phyloP scores from a whole-genome alignment of 2,797 vertebrate species.

The Oryzias dopingdopingensis region DNA sequence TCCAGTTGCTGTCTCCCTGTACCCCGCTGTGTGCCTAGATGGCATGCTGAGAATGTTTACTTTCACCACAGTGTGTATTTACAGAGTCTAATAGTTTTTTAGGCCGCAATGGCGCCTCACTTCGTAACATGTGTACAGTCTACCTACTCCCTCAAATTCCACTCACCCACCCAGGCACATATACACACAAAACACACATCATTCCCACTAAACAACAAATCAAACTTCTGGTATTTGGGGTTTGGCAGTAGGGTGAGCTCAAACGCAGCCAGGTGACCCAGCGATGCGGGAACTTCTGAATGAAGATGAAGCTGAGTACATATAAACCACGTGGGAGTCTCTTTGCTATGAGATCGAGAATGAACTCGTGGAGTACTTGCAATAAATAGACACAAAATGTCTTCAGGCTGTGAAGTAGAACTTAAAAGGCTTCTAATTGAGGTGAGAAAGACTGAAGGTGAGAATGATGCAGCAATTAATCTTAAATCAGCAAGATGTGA shows the following conservation, averaged over 20 bases:
- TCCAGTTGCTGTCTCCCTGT: constrained; percentile 72
- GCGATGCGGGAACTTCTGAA: constrained; percentile 31
- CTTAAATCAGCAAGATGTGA: background rate
- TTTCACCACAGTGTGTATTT: constrained; percentile 79
- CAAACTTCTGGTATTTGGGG: constrained; percentile 54
- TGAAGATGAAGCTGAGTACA: constrained; percentile 32
- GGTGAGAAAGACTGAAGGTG: constrained; percentile 4
- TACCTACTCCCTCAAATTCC: constrained; percentile 50
- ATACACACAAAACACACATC: constrained; percentile 41
- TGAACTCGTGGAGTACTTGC: constrained; percentile 34
- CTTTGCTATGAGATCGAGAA: constrained; percentile 29
- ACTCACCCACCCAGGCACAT: constrained; percentile 22
- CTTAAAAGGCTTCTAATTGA: constrained; percentile 28
- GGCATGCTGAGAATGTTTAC: constrained; percentile 80
- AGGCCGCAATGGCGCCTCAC: constrained; percentile 80
- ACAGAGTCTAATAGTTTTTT: constrained; percentile 80
- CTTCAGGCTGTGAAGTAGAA: constrained; percentile 35
- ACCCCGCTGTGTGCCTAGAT: constrained; percentile 70
- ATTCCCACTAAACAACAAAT: constrained; percentile 53
- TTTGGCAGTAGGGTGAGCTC: constrained; percentile 30
- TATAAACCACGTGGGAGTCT: constrained; percentile 24
- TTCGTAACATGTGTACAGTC: constrained; percentile 75
- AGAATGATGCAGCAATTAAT: constrained; percentile 2
- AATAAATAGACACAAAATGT: constrained; percentile 46
- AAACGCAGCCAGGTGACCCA: constrained; percentile 49